Evolutionary conservation across 2,888 invertebrate genomes (phyloP), one percentile per base, ranked within the genome.

Genomic region (Dryobota labecula): DNA sequence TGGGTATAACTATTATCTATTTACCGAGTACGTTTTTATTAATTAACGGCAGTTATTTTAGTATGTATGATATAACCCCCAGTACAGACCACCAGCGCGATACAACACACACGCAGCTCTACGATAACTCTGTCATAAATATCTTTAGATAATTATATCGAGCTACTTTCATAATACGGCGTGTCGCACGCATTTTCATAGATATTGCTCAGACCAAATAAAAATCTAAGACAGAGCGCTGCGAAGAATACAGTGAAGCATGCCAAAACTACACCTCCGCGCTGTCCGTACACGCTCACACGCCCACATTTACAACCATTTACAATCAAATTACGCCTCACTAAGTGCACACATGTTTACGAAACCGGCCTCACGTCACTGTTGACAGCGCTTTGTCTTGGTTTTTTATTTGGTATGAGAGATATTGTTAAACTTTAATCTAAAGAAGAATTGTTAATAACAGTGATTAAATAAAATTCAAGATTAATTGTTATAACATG

Each of bases 401-500:
- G n/a, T n/a, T n/a, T n/a, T n/a, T n/a, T n/a, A n/a, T n/a, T n/a
- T n/a, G n/a, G n/a, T n/a, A n/a, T n/a, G n/a, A n/a, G n/a, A n/a
- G n/a, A n/a, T n/a, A 72, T 64, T 68, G 80, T 85, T 88, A 83
- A 87, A 86, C 69, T 87, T 90, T 87, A 90, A 85, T 88, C 84
- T 91, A 89, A 78, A 88, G 83, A 83, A 86, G 80, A 85, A 84
- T 89, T 79, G 89, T 92, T 91, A 90, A 86, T 89, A 91, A 88
- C 86, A 89, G 83, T 89, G 86, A 88, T 86, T 89, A 89, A 88
- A 88, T 83, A 85, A 86, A 78, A 73, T 78, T 70, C 82, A 79
- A 76, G 77, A 79, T 88, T 87, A 89, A 89, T 90, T 90, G 89
- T 91, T 90, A 89, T 89, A 92, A 93, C 91, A 94, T 96, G 95